Conservation (phyloP, 53 echinoderm and acorn worm species). For the Actinopyga echinites region DNA sequence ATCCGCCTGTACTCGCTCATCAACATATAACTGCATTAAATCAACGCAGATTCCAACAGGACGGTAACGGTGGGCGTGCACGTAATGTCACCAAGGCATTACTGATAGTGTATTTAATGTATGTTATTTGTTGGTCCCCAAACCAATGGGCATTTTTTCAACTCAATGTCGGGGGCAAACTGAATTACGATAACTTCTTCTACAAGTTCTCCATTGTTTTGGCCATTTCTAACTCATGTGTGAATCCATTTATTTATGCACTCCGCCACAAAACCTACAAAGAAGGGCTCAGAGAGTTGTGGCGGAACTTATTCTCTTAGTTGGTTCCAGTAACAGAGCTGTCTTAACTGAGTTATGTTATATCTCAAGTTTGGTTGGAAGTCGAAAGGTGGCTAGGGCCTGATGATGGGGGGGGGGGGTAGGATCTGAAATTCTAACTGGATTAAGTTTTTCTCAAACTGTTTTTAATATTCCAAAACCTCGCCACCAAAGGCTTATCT, state of each 20-base stretch:
- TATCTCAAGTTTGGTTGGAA: no score
- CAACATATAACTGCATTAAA: no score
- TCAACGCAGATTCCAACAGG: no score
- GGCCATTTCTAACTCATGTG: conserved; percentile 67
- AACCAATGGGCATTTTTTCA: conserved; percentile 81
- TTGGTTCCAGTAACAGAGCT: no score
- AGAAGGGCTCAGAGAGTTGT: conserved; percentile 31
- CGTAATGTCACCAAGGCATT: conserved; percentile 74
- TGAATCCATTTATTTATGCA: conserved; percentile 76
- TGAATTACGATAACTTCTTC: conserved; percentile 50
- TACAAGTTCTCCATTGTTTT: conserved; percentile 51
- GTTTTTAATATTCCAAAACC: no score
- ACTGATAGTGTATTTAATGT: conserved; percentile 63
- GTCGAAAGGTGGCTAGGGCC: no score
- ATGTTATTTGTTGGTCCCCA: conserved; percentile 84
- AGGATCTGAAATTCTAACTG: no score
- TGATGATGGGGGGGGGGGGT: no score
- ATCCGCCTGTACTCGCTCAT: no score
- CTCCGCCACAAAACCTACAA: conserved; percentile 55
- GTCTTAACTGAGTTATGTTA: no score
- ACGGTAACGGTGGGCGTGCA: background rate
- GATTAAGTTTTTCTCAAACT: no score
- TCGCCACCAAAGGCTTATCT: no score
- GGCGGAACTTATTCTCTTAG: background rate
- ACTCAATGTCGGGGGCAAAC: conserved; percentile 65